These are phyloP conservation scores for Sebastiscus tertius DNA, from an alignment of 2,797 vertebrate genomes.

Conservation along the genomic window DNA sequence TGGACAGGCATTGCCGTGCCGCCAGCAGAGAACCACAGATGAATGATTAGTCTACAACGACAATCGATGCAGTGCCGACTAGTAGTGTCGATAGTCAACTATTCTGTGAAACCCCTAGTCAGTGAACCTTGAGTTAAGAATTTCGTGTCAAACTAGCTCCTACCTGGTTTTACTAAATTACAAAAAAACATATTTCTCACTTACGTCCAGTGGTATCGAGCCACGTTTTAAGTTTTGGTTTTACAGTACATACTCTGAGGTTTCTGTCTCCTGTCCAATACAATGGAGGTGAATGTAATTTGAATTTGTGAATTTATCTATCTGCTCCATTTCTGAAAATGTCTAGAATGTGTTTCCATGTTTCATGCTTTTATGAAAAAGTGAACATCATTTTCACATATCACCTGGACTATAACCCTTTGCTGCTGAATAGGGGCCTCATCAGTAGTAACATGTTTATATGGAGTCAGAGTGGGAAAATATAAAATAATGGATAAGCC, in stretches of 20 bases:
- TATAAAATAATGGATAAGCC: too few relatives aligned
- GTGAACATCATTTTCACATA: too few relatives aligned
- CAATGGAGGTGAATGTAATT: background rate
- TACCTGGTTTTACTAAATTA: background rate
- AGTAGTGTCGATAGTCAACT: background rate
- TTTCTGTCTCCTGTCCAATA: background rate
- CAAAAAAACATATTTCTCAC: background rate
- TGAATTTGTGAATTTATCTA: background rate
- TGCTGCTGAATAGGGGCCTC: too few relatives aligned
- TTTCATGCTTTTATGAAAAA: too few relatives aligned
- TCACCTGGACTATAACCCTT: too few relatives aligned
- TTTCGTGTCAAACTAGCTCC: background rate
- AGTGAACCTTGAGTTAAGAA: background rate
- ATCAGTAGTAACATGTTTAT: too few relatives aligned
- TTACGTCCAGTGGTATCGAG: background rate
- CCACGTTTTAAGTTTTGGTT: background rate
- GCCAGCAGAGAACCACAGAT: background rate
- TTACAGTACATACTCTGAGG: background rate
- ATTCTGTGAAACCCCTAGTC: background rate
- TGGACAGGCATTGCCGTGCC: too few relatives aligned
- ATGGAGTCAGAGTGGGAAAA: too few relatives aligned
- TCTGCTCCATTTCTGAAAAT: too few relatives aligned
- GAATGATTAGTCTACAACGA: background rate
- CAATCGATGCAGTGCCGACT: background rate
- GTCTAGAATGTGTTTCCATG: too few relatives aligned